A percentile compares a stretch with the other conserved stretches of the same genome.
Conservation (phyloP, 2,888 invertebrate genomes). For the Gymnosoma rotundatum region DNA sequence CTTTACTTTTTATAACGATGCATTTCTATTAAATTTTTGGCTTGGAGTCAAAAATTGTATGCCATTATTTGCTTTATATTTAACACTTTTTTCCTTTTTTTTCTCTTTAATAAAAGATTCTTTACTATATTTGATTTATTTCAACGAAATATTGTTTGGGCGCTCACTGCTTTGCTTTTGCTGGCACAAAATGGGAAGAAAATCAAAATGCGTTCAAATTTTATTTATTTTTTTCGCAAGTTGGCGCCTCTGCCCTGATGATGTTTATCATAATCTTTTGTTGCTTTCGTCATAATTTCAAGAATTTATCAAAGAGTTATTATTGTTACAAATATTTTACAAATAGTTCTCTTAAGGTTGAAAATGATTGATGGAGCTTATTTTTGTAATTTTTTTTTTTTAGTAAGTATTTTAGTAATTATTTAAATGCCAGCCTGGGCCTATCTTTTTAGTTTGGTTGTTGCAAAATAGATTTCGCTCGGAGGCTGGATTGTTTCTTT, state of each 20-base stretch:
- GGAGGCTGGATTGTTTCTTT: too few species aligned
- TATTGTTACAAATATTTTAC: conserved; percentile 12
- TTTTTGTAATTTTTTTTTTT: too few species aligned
- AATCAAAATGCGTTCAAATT: not conserved
- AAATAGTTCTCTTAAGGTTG: not conserved
- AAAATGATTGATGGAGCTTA: not conserved
- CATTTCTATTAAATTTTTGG: conserved; percentile 64
- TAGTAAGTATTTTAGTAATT: too few species aligned
- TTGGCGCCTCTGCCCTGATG: conserved; percentile 32
- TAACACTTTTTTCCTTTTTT: not conserved
- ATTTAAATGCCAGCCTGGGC: too few species aligned
- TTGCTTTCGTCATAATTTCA: conserved; percentile 12
- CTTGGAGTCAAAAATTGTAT: conserved; percentile 60
- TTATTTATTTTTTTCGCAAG: conserved; percentile 4
- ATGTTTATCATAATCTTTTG: not conserved
- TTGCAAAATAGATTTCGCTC: too few species aligned
- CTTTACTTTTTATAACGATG: conserved; percentile 22
- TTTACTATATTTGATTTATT: conserved; percentile 45
- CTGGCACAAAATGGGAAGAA: not conserved
- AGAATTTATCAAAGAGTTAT: conserved; percentile 23
- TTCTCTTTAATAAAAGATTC: conserved; percentile 39
- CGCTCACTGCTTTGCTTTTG: not conserved
- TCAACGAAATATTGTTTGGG: conserved; percentile 5
- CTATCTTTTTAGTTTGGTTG: too few species aligned
- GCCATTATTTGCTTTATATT: conserved; percentile 29